Evolutionary conservation across 2,113 vertebrate genomes (phyloP).

Genomic region (Peromyscus leucopus): DNA sequence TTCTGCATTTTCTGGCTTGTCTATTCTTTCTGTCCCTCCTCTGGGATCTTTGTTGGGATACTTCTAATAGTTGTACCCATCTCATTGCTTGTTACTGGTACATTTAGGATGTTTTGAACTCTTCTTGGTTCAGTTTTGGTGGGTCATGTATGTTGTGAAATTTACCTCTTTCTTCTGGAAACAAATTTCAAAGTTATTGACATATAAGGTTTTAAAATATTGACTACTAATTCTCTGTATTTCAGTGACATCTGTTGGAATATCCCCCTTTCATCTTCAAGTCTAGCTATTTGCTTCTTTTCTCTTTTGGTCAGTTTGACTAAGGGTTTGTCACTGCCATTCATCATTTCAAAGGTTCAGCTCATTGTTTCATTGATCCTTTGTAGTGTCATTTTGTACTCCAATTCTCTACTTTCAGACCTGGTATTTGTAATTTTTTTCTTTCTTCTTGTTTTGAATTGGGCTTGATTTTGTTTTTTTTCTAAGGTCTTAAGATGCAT

Average conservation of each 20-base stretch:
- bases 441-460: background rate
- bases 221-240: too few relatives aligned
- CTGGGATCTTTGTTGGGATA: background rate
- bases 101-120: background rate
- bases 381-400: background rate
- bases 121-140: background rate
- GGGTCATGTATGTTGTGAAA: too few relatives aligned
- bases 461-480: background rate
- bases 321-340: background rate
- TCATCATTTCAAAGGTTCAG: background rate
- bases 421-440: background rate
- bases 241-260: background rate
- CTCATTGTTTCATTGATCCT: background rate
- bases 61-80: background rate
- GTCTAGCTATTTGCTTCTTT: background rate
- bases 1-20: too few relatives aligned
- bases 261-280: background rate
- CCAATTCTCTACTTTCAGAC: background rate
- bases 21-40: background rate
- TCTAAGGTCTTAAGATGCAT: background rate
- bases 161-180: background rate
- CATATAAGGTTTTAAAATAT: background rate
- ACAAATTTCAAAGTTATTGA: background rate
- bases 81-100: background rate
- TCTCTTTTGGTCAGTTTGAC: background rate